Evolutionary conservation across 2,797 vertebrate genomes (phyloP).

Genomic region (Spizella passerina): DNA sequence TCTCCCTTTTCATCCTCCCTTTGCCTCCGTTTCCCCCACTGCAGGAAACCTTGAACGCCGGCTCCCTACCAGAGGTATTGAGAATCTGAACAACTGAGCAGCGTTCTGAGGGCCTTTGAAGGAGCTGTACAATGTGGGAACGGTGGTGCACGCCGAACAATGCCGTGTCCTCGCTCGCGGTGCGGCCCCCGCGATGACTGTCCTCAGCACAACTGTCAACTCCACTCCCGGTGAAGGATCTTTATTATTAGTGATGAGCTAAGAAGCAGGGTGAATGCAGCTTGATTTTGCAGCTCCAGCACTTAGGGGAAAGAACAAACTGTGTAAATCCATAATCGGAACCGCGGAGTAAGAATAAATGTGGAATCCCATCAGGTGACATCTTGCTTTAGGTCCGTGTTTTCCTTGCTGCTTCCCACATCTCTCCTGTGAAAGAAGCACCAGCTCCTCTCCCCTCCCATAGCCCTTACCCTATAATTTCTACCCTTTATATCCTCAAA

Average conservation of each 20-base stretch:
- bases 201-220: conserved; percentile 63
- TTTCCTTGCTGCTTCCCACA: neutral
- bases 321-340: neutral
- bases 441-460: neutral
- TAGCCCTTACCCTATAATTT: neutral
- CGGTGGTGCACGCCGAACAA: neutral
- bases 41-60: neutral
- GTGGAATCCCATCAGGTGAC: neutral
- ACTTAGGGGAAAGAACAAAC: neutral
- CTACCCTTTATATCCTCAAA: neutral
- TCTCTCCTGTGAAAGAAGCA: neutral
- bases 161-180: neutral
- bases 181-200: neutral
- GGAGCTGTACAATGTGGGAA: neutral
- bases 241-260: conserved; percentile 60
- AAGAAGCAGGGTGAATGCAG: conserved; percentile 45
- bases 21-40: neutral
- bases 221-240: conserved; percentile 38
- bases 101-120: conserved; percentile 28
- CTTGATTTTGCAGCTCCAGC: conserved; percentile 62
- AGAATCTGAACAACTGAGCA: conserved; percentile 38
- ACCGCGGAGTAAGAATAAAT: neutral
- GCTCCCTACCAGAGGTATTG: conserved; percentile 12
- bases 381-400: neutral
- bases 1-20: neutral